Conservation (phyloP, 2,113 vertebrate genomes). For the Perca schrenkii region DNA sequence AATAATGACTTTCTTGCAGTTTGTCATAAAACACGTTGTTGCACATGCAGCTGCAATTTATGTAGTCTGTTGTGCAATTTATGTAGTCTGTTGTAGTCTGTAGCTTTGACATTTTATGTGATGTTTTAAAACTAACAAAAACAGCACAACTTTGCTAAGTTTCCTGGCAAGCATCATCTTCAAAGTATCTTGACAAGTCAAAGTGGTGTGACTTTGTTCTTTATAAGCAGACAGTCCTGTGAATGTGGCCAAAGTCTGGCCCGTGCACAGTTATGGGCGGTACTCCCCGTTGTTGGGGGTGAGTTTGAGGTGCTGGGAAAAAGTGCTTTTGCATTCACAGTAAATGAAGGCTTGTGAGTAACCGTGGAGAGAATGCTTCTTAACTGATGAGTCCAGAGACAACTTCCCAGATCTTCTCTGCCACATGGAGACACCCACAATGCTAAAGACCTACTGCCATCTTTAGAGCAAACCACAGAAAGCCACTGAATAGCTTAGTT, state of each 20-base stretch:
- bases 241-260: constrained; percentile 63
- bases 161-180: constrained; percentile 32
- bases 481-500: constrained; percentile 77
- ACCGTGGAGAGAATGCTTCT: constrained; percentile 66
- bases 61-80: not conserved
- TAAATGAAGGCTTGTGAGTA: constrained; percentile 72
- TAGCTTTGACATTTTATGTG: not conserved
- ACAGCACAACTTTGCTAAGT: not conserved
- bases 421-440: constrained; percentile 65
- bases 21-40: not conserved
- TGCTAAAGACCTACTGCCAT: constrained; percentile 71
- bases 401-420: constrained; percentile 74
- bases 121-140: not conserved
- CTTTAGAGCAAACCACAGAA: constrained; percentile 67
- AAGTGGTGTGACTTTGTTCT: constrained; percentile 56
- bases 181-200: constrained; percentile 52
- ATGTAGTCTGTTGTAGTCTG: not conserved
- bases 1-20: not conserved
- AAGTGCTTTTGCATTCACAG: constrained; percentile 67
- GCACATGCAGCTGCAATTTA: not conserved
- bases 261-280: constrained; percentile 62
- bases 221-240: constrained; percentile 51
- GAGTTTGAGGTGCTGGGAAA: constrained; percentile 78
- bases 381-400: constrained; percentile 77
- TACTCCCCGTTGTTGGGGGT: constrained; percentile 73